Evolutionary conservation across 2,888 invertebrate species (phyloP), one percentile per base, ranked within the genome.

Genomic region (Stegana nigrithorax): DNA sequence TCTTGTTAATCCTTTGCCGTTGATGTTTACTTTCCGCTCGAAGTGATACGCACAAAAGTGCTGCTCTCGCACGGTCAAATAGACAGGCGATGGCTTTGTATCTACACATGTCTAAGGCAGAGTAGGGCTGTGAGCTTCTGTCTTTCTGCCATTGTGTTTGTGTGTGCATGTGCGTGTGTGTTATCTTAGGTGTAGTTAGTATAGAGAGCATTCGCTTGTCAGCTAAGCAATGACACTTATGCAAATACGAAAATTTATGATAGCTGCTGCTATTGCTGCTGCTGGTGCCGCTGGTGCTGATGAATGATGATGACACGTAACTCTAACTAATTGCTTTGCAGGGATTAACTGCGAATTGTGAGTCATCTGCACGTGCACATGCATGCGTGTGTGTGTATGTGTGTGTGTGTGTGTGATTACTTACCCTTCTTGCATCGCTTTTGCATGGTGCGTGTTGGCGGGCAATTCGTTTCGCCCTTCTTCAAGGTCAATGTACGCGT

Each of bases 371-470:
- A 47, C 3, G 10, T 7, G 17, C 44, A 44, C 44, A 5, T 4
- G 4, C 10, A 36, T 7, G n/a, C 17, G 19, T 4, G 4, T 47
- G 45, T 47, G 45, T 45, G 23, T 6, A 1, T 45, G 21, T n/a
- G 14, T n/a, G 1, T 39, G 3, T 6, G 42, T 42, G 8, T 42
- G 42, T 14, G 7, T n/a, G 26, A 14, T n/a, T 14, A 79, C 83
- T 83, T 87, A 94, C 95, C 92, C 90, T 94, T 95, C 87, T 94
- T 95, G 90, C 95, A 95, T 83, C 94, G 94, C 88, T 95, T 95
- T 86, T 93, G 91, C 75, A 95, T 92, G 63, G 91, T 92, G 87
- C 94, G 93, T 71, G 91, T 91, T 72, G 89, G 89, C 81, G 93
- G 92, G 85, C 95, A 95, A 76, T 89, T 89, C 67, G 90, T 87